phyloP scores from a whole-genome alignment of 2,113 vertebrate species.

The Hippoglossus stenolepis region DNA sequence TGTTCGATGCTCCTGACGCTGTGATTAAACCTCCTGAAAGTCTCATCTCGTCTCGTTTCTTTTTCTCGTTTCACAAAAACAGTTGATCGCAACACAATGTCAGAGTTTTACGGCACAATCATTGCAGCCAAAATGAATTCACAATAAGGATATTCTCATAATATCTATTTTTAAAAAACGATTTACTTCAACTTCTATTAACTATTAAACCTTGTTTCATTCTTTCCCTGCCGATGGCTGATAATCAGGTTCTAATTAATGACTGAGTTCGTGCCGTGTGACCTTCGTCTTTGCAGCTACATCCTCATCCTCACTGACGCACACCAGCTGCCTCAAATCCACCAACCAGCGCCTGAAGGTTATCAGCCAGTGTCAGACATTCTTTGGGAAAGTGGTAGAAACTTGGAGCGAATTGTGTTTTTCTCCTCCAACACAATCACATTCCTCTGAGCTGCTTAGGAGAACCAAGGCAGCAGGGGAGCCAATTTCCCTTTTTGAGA shows the following conservation, averaged over 20 bases:
- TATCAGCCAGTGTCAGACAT: constrained; percentile 52
- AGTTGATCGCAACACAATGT: too few species aligned
- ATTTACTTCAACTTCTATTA: background rate
- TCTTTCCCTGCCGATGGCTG: constrained; percentile 11
- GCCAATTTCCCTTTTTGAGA: constrained; percentile 36
- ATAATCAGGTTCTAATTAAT: constrained; percentile 51
- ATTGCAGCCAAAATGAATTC: too few species aligned
- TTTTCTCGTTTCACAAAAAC: too few species aligned
- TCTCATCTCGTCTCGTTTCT: background rate
- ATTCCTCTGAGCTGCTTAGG: constrained; percentile 35
- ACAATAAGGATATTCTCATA: too few species aligned
- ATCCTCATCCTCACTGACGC: constrained; percentile 62
- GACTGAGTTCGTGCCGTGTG: constrained; percentile 29
- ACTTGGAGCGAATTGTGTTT: constrained; percentile 39
- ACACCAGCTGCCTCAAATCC: constrained; percentile 2
- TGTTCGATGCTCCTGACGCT: background rate
- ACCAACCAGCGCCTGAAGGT: constrained; percentile 6
- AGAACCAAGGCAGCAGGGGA: constrained; percentile 22
- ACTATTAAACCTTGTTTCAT: background rate
- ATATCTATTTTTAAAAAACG: constrained; percentile 46
- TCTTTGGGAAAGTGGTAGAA: constrained; percentile 49
- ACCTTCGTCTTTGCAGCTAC: constrained; percentile 40
- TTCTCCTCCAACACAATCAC: constrained; percentile 40
- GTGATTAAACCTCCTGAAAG: constrained; percentile 4
- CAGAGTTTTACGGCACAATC: too few species aligned